Evolutionary conservation across 2,888 invertebrate species (phyloP), one percentile per base, ranked within the genome.

Genomic region (Lepidochrysops patricia): DNA sequence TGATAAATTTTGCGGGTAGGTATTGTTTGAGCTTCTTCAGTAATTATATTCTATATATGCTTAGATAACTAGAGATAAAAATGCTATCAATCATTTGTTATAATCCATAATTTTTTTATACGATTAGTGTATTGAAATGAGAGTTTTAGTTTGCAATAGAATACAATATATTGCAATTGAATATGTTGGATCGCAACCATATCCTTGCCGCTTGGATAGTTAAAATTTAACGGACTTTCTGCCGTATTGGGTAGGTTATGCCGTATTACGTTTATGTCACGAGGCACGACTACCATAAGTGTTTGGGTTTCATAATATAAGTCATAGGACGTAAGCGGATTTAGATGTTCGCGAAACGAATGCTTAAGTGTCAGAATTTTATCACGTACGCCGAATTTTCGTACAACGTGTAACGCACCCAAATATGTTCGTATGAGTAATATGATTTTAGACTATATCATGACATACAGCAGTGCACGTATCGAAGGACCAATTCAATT

Each of bases 301-400:
- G 50, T 26, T 25, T 26, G 50, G 6, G 32, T 54, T 54, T 19
- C 29, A 9, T 32, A 54, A 54, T 12, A 12, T 32, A 23, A 29
- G 54, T 54, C 29, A 54, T 54, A 29, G 15, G 27, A 54, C 13
- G 15, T 32, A 54, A 54, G 54, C 54, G 32, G 54, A 54, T 54
- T 54, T 54, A 13, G 68, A 69, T 66, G 63, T 63, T 63, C 70
- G 69, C 70, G 71, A 73, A 74, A 69, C 64, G 71, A 76, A 75
- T 75, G 72, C 73, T n/a, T 66, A 74, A 77, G 76, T 76, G 68
- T 71, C 70, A 29, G 60, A 66, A 77, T 79, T 75, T 68, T 75
- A 77, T 78, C 81, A 82, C 78, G 79, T 54, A 54, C 54, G 12
- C 2, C 4, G 19, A 19, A 9, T 13, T 50, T 50, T 25, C 2